Base-by-base conservation (phyloP, 2,113 vertebrate genomes). In the Sula dactylatra region DNA sequence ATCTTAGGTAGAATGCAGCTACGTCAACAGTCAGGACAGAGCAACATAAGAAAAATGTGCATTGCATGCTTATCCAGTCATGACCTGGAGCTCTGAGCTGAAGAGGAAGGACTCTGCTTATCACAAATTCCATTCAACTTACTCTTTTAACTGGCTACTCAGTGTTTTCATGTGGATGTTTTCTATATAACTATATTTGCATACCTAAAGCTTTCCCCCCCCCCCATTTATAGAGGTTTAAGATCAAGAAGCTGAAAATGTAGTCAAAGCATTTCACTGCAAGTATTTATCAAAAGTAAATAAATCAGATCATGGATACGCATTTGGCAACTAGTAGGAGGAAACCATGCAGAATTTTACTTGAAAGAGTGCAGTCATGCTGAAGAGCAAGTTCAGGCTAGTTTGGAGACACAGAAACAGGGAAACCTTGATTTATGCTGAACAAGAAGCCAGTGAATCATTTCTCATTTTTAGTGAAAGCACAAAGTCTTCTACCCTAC, bases 371-470 rank as follows among this genome's bases (percentile, higher is more conserved):
- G 9, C 40, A 88, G 44, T 86, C 55, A 73, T 27, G 40, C 34
- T 82, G 90, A 91, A 86, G 55, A 65, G 34, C 88, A 86, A 94
- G 93, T 80, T 95, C 79, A 90, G 32, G 71, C 76, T 55, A 61
- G 52, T 82, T 79, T 64, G 26, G 44, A 74, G 70, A 94, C 32
- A 77, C 1, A 2, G 27, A 64, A 93, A 79, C 32, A 85, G 56
- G 56, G 47, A 82, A 69, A 82, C 16, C 34, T 59, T 54, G 74
- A 64, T 72, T 85, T 86, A 34, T 49, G 64, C 36, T 69, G 52
- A 93, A 84, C 20, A 66, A 82, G 36, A 88, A 56, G 40, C 21
- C 42, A 84, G 19, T 16, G 36, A 86, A 9, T 8, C 24, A 91
- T 84, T 85, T 83, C 32, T 88, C 38, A 13, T 70, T 59, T 91